A percentile compares a stretch with the other conserved stretches of the same genome.
These are phyloP conservation scores for Cryptoprocta ferox DNA, from an alignment of 2,797 vertebrate genomes.

Conservation along the genomic window DNA sequence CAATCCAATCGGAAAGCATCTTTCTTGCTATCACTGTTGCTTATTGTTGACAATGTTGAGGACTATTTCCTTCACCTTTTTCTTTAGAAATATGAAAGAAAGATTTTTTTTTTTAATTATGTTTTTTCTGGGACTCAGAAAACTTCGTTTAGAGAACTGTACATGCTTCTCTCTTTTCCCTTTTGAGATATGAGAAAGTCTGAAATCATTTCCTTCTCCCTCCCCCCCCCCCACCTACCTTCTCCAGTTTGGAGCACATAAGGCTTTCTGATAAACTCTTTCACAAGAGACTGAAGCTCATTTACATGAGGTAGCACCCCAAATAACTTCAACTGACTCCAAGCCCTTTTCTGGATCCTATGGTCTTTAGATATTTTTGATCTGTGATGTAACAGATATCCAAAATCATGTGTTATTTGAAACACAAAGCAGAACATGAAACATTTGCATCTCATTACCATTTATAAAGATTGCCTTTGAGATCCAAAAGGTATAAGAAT, in stretches of 20 bases:
- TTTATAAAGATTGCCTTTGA: slow-evolving; percentile 64
- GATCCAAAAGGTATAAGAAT: slow-evolving; percentile 54
- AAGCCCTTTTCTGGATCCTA: not conserved
- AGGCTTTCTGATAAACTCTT: slow-evolving; percentile 49
- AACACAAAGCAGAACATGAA: slow-evolving; percentile 65
- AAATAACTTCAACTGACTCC: not conserved
- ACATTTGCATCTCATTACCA: slow-evolving; percentile 62
- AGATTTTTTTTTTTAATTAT: not conserved
- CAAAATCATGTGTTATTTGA: slow-evolving; percentile 1
- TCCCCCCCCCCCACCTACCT: not conserved
- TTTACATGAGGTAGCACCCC: slow-evolving; percentile 54
- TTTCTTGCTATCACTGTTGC: not conserved
- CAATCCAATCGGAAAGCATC: not conserved
- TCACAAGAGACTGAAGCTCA: slow-evolving; percentile 73
- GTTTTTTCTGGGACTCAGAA: slow-evolving; percentile 65
- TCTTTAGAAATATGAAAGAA: slow-evolving; percentile 20
- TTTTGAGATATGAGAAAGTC: slow-evolving; percentile 64
- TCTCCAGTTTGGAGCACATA: not conserved
- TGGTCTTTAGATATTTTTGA: slow-evolving; percentile 47
- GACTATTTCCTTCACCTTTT: not conserved
- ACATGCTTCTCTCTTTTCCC: slow-evolving; percentile 45
- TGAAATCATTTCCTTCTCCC: slow-evolving; percentile 55
- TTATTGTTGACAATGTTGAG: not conserved
- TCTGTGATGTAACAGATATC: slow-evolving; percentile 52
- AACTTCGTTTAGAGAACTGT: not conserved